Evolutionary conservation across 1,140 invertebrate species (phyloP), one percentile per base, ranked within the genome.

Genomic region (Campoletis sonorensis): DNA sequence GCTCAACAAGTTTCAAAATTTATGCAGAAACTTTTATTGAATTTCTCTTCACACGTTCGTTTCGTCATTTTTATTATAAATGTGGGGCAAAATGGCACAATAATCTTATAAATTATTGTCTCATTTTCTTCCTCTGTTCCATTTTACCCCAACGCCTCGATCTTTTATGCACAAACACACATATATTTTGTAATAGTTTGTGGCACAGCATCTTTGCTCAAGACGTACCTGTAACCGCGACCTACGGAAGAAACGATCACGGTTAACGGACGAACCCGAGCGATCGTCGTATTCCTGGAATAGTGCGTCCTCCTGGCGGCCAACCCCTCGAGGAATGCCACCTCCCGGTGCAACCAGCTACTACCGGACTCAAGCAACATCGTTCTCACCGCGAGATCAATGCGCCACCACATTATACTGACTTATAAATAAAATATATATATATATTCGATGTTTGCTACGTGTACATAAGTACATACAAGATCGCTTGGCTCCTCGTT

Each of bases 231-330:
- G 51, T 82, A 75, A 80, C 79, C 10, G 79, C 77, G 79, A 81
- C 68, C 79, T 80, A 82, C 79, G 85, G 87, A 88, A 86, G 85
- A 85, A 87, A 85, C 67, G 81, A 83, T 83, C 67, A 80, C 79
- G 83, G 83, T 82, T 89, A 89, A 91, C 90, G 88, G 89, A 87
- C 85, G 80, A 77, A 84, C 81, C 18, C 51, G 84, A 85, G 87
- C 85, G 83, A 45, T 13, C 8, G 11, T 45, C 83, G 51, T 80
- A 85, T 89, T 91, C 90, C 85, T 82, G 86, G 88, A 90, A 90
- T 86, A 88, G 85, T 85, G 86, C 89, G 89, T 89, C 89, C 88
- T 90, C 86, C 67, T 85, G 88, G 85, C 84, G 86, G 87, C 82
- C 89, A 86, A 86, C 87, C 86, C 83, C 85, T 82, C 77, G 76